Conservation (phyloP, 2,797 vertebrate species). For the Pipistrellus nathusii region DNA sequence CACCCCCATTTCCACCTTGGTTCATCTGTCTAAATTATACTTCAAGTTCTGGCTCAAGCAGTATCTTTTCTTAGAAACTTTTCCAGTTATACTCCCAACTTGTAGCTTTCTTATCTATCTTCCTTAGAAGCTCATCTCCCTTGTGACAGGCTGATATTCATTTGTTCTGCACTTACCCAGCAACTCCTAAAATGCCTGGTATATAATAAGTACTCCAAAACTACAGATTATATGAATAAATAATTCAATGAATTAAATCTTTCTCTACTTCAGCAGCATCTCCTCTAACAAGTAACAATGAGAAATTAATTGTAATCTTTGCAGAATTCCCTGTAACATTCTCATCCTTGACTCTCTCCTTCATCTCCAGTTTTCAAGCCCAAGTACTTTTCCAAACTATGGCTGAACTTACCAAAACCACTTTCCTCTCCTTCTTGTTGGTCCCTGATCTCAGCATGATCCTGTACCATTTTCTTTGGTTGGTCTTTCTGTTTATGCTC, state of each 20-base stretch:
- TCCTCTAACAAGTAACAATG: slow-evolving; percentile 16
- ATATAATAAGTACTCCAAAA: not conserved
- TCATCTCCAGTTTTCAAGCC: slow-evolving; percentile 44
- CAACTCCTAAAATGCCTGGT: slow-evolving; percentile 32
- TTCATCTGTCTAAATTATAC: slow-evolving; percentile 5
- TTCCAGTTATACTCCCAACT: not conserved
- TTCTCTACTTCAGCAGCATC: slow-evolving; percentile 21
- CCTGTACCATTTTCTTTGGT: slow-evolving; percentile 66
- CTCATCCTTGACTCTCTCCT: not conserved
- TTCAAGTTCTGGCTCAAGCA: not conserved
- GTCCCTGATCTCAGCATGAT: slow-evolving; percentile 62
- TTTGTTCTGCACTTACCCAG: not conserved
- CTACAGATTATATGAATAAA: slow-evolving; percentile 32
- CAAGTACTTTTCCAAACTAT: slow-evolving; percentile 52
- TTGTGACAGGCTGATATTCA: not conserved
- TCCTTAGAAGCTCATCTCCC: not conserved
- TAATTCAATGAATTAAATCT: slow-evolving; percentile 33
- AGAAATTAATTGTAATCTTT: not conserved
- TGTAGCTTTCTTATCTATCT: not conserved
- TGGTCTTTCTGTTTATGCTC: slow-evolving; percentile 69
- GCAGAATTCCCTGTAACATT: not conserved
- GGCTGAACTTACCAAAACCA: slow-evolving; percentile 78
- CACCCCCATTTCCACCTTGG: not conserved
- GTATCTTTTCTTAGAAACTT: slow-evolving; percentile 21
- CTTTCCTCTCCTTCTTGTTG: slow-evolving; percentile 66